Evolutionary conservation across 2,888 invertebrate species (phyloP).

Genomic region (Polietes domitor): DNA sequence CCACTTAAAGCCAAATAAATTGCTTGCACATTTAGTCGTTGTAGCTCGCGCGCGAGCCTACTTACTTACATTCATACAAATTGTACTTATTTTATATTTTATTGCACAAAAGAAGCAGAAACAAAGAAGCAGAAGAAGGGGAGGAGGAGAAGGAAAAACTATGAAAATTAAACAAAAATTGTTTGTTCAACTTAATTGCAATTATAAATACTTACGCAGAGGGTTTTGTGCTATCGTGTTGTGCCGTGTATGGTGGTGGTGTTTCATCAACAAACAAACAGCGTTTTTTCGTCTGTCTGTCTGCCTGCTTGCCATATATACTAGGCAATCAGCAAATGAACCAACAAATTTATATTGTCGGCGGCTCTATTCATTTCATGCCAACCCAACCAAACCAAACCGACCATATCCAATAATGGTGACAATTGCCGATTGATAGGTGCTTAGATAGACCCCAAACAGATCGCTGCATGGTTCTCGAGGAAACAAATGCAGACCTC

Average conservation of each 20-base stretch:
- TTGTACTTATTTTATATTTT: conserved; percentile 8
- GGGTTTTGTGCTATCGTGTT: not conserved
- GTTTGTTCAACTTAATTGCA: conserved; percentile 62
- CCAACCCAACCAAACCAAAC: not conserved
- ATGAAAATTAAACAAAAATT: conserved; percentile 50
- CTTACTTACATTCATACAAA: not conserved
- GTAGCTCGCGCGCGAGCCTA: not conserved
- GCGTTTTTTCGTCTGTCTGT: not conserved
- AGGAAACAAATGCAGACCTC: not conserved
- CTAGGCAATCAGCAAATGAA: no score
- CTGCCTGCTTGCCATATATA: no score
- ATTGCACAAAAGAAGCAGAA: conserved; percentile 11
- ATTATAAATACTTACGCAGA: conserved; percentile 54
- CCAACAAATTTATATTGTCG: not conserved
- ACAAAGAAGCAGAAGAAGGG: no score
- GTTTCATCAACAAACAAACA: conserved; percentile 15
- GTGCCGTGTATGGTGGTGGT: not conserved
- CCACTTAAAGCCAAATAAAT: conserved; percentile 45
- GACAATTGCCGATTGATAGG: no score
- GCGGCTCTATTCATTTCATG: not conserved
- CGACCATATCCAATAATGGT: no score
- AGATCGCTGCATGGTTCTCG: not conserved
- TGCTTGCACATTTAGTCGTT: conserved; percentile 11
- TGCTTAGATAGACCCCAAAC: not conserved
- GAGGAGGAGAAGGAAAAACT: no score